Evolutionary conservation across 2,113 vertebrate species (phyloP).

Genomic region (Glareola pratincola): DNA sequence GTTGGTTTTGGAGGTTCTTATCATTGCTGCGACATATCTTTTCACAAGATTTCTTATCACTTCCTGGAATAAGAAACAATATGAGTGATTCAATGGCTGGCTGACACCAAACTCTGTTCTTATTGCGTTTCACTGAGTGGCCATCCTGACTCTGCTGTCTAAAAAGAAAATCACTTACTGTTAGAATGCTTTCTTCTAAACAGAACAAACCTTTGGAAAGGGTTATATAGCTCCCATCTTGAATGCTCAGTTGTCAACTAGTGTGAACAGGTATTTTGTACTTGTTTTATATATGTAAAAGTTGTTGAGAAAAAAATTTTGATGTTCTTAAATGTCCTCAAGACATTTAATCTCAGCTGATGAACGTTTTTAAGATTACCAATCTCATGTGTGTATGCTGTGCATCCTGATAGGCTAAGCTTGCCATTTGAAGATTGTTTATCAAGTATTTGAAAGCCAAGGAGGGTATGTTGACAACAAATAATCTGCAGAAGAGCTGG

Average conservation of each 20-base stretch:
- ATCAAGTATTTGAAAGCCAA: background rate
- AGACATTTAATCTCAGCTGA: background rate
- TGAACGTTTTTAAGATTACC: background rate
- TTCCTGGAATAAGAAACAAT: slow-evolving; percentile 79
- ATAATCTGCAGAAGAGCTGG: background rate
- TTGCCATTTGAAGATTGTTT: background rate
- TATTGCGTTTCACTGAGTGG: background rate
- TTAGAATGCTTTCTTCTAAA: background rate
- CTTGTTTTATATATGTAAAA: background rate
- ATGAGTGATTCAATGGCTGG: background rate
- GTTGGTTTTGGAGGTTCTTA: slow-evolving; percentile 93
- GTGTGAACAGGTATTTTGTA: background rate
- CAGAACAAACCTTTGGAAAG: background rate
- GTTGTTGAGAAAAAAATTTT: background rate
- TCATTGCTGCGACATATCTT: slow-evolving; percentile 94
- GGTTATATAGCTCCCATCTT: background rate
- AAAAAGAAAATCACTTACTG: background rate
- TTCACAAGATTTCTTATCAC: slow-evolving; percentile 95
- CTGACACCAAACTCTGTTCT: background rate
- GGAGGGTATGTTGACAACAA: background rate
- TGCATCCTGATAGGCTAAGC: background rate
- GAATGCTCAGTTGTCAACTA: background rate
- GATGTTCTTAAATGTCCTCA: background rate
- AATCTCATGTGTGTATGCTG: background rate
- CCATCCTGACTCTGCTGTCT: background rate